These are phyloP conservation scores for Pachyrhynchus sulphureomaculatus DNA, from an alignment of 1,140 invertebrate genomes.

Conservation along the genomic window DNA sequence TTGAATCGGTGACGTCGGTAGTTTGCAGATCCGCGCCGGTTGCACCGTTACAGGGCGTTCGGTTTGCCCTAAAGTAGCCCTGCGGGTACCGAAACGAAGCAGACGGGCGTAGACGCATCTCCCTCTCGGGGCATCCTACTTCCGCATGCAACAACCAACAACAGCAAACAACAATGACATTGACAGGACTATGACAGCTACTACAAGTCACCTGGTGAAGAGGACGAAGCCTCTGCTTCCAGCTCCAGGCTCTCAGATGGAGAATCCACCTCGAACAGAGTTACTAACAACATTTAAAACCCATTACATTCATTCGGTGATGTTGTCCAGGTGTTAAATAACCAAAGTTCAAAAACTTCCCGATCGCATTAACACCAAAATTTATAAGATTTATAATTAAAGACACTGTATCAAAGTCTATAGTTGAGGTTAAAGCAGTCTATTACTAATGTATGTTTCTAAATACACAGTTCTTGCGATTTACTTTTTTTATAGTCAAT, in stretches of 20 bases:
- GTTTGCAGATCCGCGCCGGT: constrained; percentile 30
- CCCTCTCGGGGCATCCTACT: constrained; percentile 42
- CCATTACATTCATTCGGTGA: neutral
- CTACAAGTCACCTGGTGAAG: constrained; percentile 48
- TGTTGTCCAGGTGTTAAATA: too few species aligned
- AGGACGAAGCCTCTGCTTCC: constrained; percentile 46
- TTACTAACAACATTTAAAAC: constrained; percentile 40
- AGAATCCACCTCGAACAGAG: constrained; percentile 48
- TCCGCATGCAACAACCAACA: constrained; percentile 34
- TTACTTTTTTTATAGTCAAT: too few species aligned
- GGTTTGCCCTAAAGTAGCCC: constrained; percentile 25
- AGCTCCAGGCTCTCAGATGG: constrained; percentile 35
- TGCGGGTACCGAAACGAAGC: constrained; percentile 37
- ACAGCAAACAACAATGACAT: constrained; percentile 28
- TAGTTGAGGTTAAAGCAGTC: too few species aligned
- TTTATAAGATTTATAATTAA: too few species aligned
- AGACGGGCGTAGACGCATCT: constrained; percentile 50
- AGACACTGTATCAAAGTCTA: too few species aligned
- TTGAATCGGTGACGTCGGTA: constrained; percentile 43
- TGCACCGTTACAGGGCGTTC: constrained; percentile 27
- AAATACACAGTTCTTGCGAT: too few species aligned
- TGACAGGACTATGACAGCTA: constrained; percentile 20
- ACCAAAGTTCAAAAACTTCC: too few species aligned
- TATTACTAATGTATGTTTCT: too few species aligned
- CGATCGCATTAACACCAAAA: too few species aligned